Evolutionary conservation across 1,140 invertebrate genomes (phyloP), one percentile per base, ranked within the genome.

Genomic region (Monomorium pharaonis): DNA sequence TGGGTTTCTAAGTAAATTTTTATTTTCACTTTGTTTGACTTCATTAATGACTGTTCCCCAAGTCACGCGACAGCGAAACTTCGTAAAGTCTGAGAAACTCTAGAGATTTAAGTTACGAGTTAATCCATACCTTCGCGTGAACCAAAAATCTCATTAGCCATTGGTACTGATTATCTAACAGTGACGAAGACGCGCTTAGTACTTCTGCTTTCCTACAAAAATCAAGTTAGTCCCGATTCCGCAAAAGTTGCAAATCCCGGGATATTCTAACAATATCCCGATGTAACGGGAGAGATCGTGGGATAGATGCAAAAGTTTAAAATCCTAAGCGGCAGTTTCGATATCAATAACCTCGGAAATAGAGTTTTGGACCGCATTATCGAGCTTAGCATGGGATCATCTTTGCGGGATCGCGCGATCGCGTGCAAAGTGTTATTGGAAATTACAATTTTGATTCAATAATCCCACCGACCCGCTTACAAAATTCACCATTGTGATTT

Each of bases 401-500:
- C 80, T 56, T 69, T 54, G 80, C 67, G 70, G 33, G 24, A 84
- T 84, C 37, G 74, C 51, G n/a, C 65, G 69, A 83, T 83, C 42
- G 37, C 80, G 54, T 44, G 80, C 77, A 84, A 84, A 84, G 70
- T 75, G 80, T 84, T 84, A 84, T 75, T 74, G 80, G 70, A 75
- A 84, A 84, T 84, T 84, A 84, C 80, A 58, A 84, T 76, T 75
- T 75, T 74, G 70, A 75, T 84, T 58, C 70, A 75, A 84, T 76
- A 84, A 47, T n/a, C 69, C 14, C 69, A 37, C 42, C 70, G 56
- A 72, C 70, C 67, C 80, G 80, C 54, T 84, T 84, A 72, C 80
- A 72, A 84, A 84, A 84, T 80, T 80, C 63, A 70, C 69, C 80
- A 84, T 84, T 84, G 70, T 84, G 80, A 80, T 80, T 69, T 70